Percentiles rank a stretch among this genome's conserved stretches.
Evolutionary conservation across 2,113 vertebrate species (phyloP).

Genomic region (Columba janthina): DNA sequence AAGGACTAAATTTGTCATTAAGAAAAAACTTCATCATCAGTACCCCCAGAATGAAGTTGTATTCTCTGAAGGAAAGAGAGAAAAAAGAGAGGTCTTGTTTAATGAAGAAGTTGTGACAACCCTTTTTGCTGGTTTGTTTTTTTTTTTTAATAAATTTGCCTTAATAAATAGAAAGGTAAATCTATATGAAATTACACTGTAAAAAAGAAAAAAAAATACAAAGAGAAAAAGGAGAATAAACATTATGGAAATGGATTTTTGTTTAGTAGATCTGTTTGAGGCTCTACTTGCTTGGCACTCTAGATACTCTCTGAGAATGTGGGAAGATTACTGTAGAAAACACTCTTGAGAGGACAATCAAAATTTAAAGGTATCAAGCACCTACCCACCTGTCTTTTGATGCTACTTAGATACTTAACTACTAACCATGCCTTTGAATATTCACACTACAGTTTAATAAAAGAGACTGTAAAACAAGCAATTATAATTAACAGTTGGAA

Average conservation of each 20-base stretch:
- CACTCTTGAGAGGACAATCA: neutral
- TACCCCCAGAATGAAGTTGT: neutral
- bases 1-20: neutral
- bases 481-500: neutral
- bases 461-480: neutral
- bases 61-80: neutral
- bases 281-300: neutral
- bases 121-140: fast-evolving
- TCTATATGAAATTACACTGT: neutral
- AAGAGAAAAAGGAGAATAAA: neutral
- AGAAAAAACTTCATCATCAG: neutral
- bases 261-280: neutral
- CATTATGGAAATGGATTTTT: neutral
- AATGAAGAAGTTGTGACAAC: neutral
- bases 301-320: neutral
- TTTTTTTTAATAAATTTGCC: neutral
- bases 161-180: neutral
- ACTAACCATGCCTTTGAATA: neutral
- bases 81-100: neutral
- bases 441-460: neutral
- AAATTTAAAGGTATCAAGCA: neutral
- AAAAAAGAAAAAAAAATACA: neutral
- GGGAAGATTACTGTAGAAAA: neutral
- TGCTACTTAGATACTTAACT: neutral
- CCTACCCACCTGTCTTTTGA: fast-evolving